These are phyloP conservation scores for Zaprionus inermis DNA, from an alignment of 1,140 invertebrate genomes.

Conservation along the genomic window DNA sequence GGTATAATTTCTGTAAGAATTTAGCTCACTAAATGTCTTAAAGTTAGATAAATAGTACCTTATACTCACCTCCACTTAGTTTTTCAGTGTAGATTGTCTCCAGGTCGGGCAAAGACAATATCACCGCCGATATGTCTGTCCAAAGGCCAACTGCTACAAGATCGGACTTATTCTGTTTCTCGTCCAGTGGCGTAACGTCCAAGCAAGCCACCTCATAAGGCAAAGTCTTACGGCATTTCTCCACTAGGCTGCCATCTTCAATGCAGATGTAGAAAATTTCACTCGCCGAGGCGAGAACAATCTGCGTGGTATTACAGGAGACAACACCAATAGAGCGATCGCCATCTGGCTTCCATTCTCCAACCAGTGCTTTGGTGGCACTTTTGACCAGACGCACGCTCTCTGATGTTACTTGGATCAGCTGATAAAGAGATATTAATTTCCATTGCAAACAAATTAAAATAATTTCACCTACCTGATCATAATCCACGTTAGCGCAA, in stretches of 20 bases:
- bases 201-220: slow-evolving; percentile 95
- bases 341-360: slow-evolving; percentile 92
- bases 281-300: slow-evolving; percentile 95
- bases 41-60: not conserved
- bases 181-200: slow-evolving; percentile 94
- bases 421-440: slow-evolving; percentile 31
- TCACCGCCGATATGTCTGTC: slow-evolving; percentile 97
- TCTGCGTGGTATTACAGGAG: slow-evolving; percentile 92
- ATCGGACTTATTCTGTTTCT: slow-evolving; percentile 87
- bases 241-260: slow-evolving; percentile 87
- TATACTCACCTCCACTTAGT: slow-evolving; percentile 88
- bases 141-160: slow-evolving; percentile 97
- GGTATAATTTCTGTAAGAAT: slow-evolving; percentile 96
- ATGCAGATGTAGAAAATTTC: slow-evolving; percentile 96
- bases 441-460: not conserved
- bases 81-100: slow-evolving; percentile 93
- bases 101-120: slow-evolving; percentile 92
- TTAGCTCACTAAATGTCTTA: not conserved
- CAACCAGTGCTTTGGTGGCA: slow-evolving; percentile 88
- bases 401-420: slow-evolving; percentile 89
- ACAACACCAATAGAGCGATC: slow-evolving; percentile 94
- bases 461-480: slow-evolving; percentile 87
- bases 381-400: slow-evolving; percentile 89
- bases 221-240: slow-evolving; percentile 84
- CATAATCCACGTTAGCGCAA: slow-evolving; percentile 94